Conservation (phyloP, 2,888 invertebrate species). For the Pedicia rivosa region DNA sequence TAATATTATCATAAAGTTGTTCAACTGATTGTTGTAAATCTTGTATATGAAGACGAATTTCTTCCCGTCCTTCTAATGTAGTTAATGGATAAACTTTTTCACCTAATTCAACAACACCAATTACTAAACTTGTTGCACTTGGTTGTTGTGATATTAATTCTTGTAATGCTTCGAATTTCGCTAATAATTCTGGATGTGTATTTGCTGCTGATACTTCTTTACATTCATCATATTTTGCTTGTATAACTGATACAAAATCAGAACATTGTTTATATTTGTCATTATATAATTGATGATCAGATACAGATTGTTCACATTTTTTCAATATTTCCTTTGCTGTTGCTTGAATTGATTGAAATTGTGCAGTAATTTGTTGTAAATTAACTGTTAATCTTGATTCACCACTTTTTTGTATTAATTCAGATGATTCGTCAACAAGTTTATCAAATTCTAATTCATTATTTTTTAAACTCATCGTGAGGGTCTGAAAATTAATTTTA, state of each 20-base stretch:
- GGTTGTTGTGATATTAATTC: constrained; percentile 61
- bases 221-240: constrained; percentile 51
- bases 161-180: constrained; percentile 53
- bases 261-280: constrained; percentile 73
- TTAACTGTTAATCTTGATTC: constrained; percentile 76
- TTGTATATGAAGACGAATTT: constrained; percentile 65
- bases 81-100: constrained; percentile 79
- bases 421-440: constrained; percentile 69
- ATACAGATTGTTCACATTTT: constrained; percentile 78
- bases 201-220: constrained; percentile 43
- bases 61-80: constrained; percentile 72
- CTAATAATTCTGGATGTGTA: constrained; percentile 37
- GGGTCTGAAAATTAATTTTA: constrained; percentile 50
- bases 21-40: constrained; percentile 74
- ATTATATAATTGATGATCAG: constrained; percentile 62
- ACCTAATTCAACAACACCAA: constrained; percentile 71
- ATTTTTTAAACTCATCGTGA: constrained; percentile 61
- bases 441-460: constrained; percentile 78
- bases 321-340: constrained; percentile 81
- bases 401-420: constrained; percentile 68
- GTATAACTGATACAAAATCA: constrained; percentile 62
- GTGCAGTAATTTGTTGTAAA: constrained; percentile 75
- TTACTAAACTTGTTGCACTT: constrained; percentile 56
- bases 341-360: constrained; percentile 78
- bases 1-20: constrained; percentile 60